phyloP scores from a whole-genome alignment of 2,888 invertebrate genomes.

The Diaperis boleti region DNA sequence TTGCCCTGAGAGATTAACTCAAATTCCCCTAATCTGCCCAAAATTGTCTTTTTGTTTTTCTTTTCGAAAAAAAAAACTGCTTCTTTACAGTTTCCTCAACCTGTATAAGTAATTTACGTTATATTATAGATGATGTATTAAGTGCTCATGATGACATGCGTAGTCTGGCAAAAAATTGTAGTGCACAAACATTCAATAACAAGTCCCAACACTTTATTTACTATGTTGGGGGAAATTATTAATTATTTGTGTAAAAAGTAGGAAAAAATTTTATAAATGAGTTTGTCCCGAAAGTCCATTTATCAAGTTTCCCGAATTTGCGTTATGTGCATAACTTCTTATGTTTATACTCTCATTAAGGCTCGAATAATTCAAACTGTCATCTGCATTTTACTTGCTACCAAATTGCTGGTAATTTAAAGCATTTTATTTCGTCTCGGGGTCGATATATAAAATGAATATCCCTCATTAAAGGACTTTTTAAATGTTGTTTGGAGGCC shows the following conservation, averaged over 20 bases:
- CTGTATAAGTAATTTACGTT: too few species aligned
- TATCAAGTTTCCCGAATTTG: conserved; percentile 43
- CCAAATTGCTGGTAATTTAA: conserved; percentile 44
- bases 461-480: conserved; percentile 33
- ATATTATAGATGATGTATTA: too few species aligned
- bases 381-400: conserved; percentile 45
- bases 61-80: too few species aligned
- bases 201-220: conserved; percentile 37
- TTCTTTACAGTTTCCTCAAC: too few species aligned
- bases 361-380: conserved; percentile 44
- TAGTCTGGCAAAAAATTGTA: conserved; percentile 17
- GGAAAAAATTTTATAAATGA: conserved; percentile 42
- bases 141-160: conserved; percentile 2
- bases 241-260: conserved; percentile 33
- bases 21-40: not conserved
- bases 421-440: conserved; percentile 38
- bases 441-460: conserved; percentile 31
- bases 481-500: conserved; percentile 10
- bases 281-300: conserved; percentile 42
- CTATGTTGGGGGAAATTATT: conserved; percentile 33
- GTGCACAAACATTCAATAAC: conserved; percentile 8
- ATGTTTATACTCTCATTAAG: conserved; percentile 46
- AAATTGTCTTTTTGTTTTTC: not conserved
- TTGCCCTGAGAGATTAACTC: conserved; percentile 1
- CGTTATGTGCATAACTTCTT: conserved; percentile 45